Evolutionary conservation across 2,113 vertebrate species (phyloP), one percentile per base, ranked within the genome.

Genomic region (Eolophus roseicapilla): DNA sequence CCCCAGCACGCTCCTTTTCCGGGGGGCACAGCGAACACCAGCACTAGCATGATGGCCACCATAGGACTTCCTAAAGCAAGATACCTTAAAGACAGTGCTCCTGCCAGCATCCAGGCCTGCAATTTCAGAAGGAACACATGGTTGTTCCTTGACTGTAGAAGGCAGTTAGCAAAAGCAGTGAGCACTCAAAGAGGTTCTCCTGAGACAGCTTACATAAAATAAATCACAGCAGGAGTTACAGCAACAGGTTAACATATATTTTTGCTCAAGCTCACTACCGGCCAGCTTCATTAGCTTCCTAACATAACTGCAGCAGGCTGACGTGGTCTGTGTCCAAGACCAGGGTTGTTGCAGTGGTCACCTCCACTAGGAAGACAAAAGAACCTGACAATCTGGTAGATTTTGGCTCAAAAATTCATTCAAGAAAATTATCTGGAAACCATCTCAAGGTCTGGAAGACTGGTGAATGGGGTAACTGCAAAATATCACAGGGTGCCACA

Each of bases 61-160:
- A 14, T 24, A 55, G 73, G 64, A 80, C 82, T 93, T 98, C 93
- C 71, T 83, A 94, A 96, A 95, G 93, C 52, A 91, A 78, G 43
- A 77, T 28, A 73, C 86, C 74, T 80, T 41, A 90, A 92, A 92
- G 59, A 55, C 74, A 87, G 33, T 35, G 12, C 19, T 89, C 50
- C 64, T 65, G 91, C 86, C 81, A 92, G 49, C 70, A 85, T 96
- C 60, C 60, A 85, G 20, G 19, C 67, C 25, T 76, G 59, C 29
- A 80, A 0, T 50, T 88, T 90, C 64, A 73, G 59, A 53, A 74
- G 49, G 27, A 95, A 15, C 21, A 24, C 17, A 20, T 10, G 49
- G 31, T n/a, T 73, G 10, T 84, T 86, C 15, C 65, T 82, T 88
- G 43, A 68, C 55, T 64, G 47, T 41, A 60, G 44, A 69, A 93